A percentile compares a stretch with the other conserved stretches of the same genome.
These are phyloP conservation scores for Phytoseiulus persimilis DNA, from an alignment of 2,888 invertebrate genomes.

Conservation along the genomic window DNA sequence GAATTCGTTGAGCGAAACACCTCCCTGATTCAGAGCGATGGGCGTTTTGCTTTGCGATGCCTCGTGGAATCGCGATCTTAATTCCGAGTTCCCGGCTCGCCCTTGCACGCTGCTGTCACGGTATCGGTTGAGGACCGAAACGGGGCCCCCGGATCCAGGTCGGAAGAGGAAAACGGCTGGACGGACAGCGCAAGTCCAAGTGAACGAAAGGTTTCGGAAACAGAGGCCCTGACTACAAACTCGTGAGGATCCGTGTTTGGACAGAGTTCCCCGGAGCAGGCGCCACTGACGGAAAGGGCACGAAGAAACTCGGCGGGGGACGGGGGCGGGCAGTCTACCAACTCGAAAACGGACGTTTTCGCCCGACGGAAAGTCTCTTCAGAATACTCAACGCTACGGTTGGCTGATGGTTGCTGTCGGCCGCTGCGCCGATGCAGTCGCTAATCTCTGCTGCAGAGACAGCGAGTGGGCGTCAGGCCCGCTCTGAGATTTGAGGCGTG, in stretches of 20 bases:
- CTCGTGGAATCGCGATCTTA: no score
- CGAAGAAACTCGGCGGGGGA: neutral
- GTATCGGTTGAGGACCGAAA: no score
- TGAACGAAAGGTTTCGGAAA: neutral
- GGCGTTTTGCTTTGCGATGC: no score
- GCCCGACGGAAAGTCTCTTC: neutral
- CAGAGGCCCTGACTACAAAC: neutral
- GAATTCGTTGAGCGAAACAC: no score
- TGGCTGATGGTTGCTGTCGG: neutral
- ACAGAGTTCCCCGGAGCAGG: neutral
- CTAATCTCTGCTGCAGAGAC: neutral
- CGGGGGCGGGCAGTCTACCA: neutral
- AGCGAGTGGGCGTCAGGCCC: neutral
- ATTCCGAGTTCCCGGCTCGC: no score
- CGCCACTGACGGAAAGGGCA: neutral
- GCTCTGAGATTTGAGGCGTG: constrained; percentile 5
- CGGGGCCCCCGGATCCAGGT: neutral
- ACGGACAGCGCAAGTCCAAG: neutral
- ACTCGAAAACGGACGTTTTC: neutral
- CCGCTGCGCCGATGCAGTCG: neutral
- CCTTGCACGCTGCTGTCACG: no score
- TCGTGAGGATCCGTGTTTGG: neutral
- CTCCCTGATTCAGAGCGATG: no score
- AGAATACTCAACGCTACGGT: neutral
- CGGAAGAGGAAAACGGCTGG: neutral